These are phyloP conservation scores for Saccostrea cuccullata DNA, from an alignment of 1,140 invertebrate species.

Conservation along the genomic window DNA sequence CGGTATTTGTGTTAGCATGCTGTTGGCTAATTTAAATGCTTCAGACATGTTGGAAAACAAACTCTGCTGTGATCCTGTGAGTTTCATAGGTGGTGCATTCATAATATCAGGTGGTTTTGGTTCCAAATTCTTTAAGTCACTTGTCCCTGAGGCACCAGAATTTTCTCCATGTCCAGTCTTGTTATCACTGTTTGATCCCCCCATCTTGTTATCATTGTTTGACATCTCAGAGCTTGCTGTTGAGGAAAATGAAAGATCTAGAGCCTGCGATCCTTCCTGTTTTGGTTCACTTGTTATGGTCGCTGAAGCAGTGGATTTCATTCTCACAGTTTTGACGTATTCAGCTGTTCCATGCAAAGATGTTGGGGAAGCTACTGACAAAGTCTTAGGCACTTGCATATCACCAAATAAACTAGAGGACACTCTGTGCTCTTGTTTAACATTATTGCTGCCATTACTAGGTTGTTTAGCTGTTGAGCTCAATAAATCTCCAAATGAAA, in stretches of 20 bases:
- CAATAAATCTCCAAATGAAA: constrained; percentile 54
- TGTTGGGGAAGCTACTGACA: background rate
- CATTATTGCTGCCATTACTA: background rate
- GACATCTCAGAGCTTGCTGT: background rate
- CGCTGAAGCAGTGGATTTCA: background rate
- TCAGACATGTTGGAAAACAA: constrained; percentile 54
- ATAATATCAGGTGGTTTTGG: constrained; percentile 19
- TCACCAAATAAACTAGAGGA: background rate
- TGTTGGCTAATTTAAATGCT: constrained; percentile 52
- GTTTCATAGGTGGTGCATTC: constrained; percentile 40
- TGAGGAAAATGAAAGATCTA: constrained; percentile 24
- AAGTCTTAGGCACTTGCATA: background rate
- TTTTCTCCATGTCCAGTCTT: background rate
- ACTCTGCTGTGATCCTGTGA: constrained; percentile 52
- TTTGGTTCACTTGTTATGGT: background rate
- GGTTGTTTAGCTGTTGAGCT: constrained; percentile 22
- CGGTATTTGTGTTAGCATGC: constrained; percentile 49
- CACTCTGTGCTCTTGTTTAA: background rate
- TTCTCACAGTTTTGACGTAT: constrained; percentile 14
- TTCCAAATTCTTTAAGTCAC: background rate
- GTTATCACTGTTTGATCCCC: background rate
- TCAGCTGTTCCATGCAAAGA: constrained; percentile 14
- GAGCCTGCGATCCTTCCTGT: constrained; percentile 13
- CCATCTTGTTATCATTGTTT: background rate
- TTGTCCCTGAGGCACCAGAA: constrained; percentile 7